Evolutionary conservation across 2,113 vertebrate species (phyloP).

Genomic region (Marcusenius ussheri): DNA sequence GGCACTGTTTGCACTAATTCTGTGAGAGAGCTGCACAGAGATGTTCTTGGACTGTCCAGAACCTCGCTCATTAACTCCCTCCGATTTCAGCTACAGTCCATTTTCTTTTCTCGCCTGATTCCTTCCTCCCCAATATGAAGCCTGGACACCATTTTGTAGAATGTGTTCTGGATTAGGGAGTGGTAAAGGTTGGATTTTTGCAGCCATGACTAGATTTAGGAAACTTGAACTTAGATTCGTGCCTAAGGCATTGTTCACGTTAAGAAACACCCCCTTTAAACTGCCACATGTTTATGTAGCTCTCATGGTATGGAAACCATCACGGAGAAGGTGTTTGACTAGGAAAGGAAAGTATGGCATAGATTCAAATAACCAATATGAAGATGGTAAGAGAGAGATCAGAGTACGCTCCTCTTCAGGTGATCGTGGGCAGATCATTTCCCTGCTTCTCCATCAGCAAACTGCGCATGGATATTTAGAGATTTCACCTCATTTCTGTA

Average conservation of each 20-base stretch:
- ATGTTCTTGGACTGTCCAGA: not conserved
- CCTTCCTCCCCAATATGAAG: not conserved
- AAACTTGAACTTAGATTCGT: not conserved
- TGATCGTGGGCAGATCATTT: not conserved
- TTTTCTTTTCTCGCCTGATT: not conserved
- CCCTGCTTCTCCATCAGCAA: not conserved
- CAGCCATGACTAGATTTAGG: not conserved
- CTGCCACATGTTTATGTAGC: not conserved
- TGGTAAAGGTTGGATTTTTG: not conserved
- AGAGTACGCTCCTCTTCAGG: not conserved
- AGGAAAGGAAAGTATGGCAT: not conserved
- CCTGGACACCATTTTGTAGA: not conserved
- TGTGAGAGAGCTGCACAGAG: not conserved
- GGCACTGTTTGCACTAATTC: constrained; percentile 1
- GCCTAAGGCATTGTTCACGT: not conserved
- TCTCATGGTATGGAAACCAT: not conserved
- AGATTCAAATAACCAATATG: not conserved
- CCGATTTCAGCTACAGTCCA: not conserved
- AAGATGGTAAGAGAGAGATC: not conserved
- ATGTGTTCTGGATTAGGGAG: not conserved
- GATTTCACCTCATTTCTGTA: not conserved
- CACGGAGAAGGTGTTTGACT: not conserved
- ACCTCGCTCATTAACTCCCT: not conserved
- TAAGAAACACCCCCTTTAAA: not conserved
- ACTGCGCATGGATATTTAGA: not conserved